Evolutionary conservation across 2,888 invertebrate species (phyloP).

Genomic region (Altica lythri): DNA sequence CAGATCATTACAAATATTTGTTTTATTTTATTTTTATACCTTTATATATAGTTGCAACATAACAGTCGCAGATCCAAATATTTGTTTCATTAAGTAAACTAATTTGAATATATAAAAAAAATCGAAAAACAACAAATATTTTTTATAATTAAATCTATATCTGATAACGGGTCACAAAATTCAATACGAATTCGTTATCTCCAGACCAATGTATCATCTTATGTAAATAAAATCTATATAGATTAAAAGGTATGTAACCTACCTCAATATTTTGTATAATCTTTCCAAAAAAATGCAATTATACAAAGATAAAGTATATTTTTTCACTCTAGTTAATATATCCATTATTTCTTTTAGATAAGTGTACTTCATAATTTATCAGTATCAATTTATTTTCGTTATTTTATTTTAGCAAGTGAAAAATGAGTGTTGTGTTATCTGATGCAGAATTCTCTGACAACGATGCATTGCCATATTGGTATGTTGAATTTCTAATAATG

Average conservation of each 20-base stretch:
- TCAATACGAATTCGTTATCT: too few relatives aligned
- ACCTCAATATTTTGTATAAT: constrained; percentile 38
- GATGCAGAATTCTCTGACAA: neutral
- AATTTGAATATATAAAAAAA: too few relatives aligned
- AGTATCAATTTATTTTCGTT: constrained; percentile 14
- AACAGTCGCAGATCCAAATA: too few relatives aligned
- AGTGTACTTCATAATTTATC: constrained; percentile 1
- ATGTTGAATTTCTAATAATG: neutral
- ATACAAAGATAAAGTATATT: constrained; percentile 25
- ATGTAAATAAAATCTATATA: constrained; percentile 14
- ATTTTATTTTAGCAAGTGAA: constrained; percentile 9
- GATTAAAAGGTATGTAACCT: constrained; percentile 35
- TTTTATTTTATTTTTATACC: too few relatives aligned
- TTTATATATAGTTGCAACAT: too few relatives aligned
- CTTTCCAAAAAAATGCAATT: constrained; percentile 28
- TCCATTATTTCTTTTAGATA: neutral
- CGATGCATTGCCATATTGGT: constrained; percentile 1
- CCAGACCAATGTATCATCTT: constrained; percentile 21
- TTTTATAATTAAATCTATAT: too few relatives aligned
- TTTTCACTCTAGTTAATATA: constrained; percentile 17
- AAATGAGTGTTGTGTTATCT: neutral
- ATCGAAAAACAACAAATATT: too few relatives aligned
- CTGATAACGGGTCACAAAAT: too few relatives aligned
- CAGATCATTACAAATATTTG: too few relatives aligned
- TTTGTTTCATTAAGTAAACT: too few relatives aligned